Conservation (phyloP, 2,888 invertebrate genomes). For the Psococerastis gibbosa region DNA sequence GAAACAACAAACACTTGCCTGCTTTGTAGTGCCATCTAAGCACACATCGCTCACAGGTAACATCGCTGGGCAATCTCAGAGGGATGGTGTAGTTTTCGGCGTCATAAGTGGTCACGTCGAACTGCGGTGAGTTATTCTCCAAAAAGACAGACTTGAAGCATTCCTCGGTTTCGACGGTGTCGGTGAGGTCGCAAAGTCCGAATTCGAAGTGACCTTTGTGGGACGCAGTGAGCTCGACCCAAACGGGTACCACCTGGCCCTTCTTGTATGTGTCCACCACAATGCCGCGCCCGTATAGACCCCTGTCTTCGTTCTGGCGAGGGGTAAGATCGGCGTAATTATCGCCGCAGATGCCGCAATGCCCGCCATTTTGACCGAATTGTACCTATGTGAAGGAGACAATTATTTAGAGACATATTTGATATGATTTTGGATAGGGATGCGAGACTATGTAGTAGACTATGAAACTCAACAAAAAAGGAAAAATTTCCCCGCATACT, state of each 20-base stretch:
- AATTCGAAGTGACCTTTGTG: constrained; percentile 31
- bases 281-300: constrained; percentile 29
- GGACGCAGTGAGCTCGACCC: constrained; percentile 27
- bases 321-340: constrained; percentile 23
- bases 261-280: constrained; percentile 26
- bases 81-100: constrained; percentile 21
- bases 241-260: constrained; percentile 22
- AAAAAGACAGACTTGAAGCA: constrained; percentile 30
- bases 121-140: constrained; percentile 18
- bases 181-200: constrained; percentile 30
- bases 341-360: constrained; percentile 27
- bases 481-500: no score
- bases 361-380: no score
- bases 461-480: no score
- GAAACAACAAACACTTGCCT: no score
- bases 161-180: constrained; percentile 28
- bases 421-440: no score
- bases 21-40: constrained; percentile 34
- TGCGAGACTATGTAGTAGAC: no score
- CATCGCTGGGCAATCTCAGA: constrained; percentile 27
- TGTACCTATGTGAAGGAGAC: no score
- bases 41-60: constrained; percentile 33
- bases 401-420: no score
- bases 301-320: constrained; percentile 27
- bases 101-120: constrained; percentile 18